These are phyloP conservation scores for Bradypus variegatus DNA, from an alignment of 2,797 vertebrate genomes.

Conservation along the genomic window DNA sequence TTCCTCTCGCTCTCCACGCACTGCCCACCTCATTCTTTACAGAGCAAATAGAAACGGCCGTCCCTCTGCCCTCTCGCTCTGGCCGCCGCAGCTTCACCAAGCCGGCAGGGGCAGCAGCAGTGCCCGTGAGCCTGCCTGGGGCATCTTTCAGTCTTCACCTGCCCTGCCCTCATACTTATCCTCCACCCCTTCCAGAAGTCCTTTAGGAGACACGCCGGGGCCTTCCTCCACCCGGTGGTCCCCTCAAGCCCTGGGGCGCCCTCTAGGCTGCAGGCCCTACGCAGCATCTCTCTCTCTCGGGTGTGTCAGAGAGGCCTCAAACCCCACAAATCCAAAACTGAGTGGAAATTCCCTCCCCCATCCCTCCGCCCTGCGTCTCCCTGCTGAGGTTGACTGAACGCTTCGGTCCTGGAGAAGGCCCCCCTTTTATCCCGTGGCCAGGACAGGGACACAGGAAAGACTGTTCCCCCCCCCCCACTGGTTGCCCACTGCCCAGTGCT, in stretches of 20 bases:
- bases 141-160: background rate
- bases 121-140: too few species aligned
- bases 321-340: background rate
- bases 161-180: background rate
- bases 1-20: background rate
- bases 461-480: too few species aligned
- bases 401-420: background rate
- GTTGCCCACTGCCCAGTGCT: background rate
- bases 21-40: background rate
- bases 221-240: too few species aligned
- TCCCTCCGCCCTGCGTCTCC: background rate
- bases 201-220: background rate
- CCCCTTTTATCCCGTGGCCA: background rate
- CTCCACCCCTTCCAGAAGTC: background rate
- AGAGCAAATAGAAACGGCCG: background rate
- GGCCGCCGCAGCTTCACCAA: background rate
- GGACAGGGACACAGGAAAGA: background rate
- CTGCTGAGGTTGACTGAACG: background rate
- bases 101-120: background rate
- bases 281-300: background rate
- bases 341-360: background rate
- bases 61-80: background rate
- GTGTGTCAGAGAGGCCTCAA: background rate
- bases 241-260: too few species aligned
- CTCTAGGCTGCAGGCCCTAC: background rate